Evolutionary conservation across 2,888 invertebrate species (phyloP).

Genomic region (Sclerodermus sp.): DNA sequence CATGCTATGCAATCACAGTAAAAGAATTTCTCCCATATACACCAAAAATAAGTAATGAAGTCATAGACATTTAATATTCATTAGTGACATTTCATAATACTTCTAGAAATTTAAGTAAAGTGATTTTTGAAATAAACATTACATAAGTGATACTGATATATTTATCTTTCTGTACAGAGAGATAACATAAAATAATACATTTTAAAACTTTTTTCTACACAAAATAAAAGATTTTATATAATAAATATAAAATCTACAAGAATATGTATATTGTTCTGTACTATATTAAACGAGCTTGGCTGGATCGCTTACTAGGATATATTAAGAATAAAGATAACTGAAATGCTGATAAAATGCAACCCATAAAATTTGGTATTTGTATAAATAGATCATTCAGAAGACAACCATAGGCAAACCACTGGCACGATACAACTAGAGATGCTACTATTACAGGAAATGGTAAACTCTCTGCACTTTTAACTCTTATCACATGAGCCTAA

Average conservation of each 20-base stretch:
- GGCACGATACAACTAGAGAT: slow-evolving; percentile 77
- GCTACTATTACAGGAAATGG: slow-evolving; percentile 85
- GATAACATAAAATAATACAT: too few relatives aligned
- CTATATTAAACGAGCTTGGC: neutral
- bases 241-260: neutral
- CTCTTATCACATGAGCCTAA: slow-evolving; percentile 73
- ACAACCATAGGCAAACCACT: slow-evolving; percentile 85
- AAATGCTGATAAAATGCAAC: slow-evolving; percentile 70
- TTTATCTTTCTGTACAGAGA: too few relatives aligned
- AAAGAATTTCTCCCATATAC: too few relatives aligned
- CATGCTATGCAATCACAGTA: too few relatives aligned
- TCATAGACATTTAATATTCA: too few relatives aligned
- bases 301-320: slow-evolving; percentile 63
- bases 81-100: too few relatives aligned
- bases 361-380: slow-evolving; percentile 78
- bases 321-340: slow-evolving; percentile 78
- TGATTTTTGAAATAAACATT: neutral
- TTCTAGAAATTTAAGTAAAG: neutral
- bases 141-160: too few relatives aligned
- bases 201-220: neutral
- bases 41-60: too few relatives aligned
- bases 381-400: slow-evolving; percentile 78
- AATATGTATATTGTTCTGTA: neutral
- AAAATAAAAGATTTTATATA: neutral
- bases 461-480: slow-evolving; percentile 80